Evolutionary conservation across 2,113 vertebrate species (phyloP).

Genomic region (Platysteira castanea): DNA sequence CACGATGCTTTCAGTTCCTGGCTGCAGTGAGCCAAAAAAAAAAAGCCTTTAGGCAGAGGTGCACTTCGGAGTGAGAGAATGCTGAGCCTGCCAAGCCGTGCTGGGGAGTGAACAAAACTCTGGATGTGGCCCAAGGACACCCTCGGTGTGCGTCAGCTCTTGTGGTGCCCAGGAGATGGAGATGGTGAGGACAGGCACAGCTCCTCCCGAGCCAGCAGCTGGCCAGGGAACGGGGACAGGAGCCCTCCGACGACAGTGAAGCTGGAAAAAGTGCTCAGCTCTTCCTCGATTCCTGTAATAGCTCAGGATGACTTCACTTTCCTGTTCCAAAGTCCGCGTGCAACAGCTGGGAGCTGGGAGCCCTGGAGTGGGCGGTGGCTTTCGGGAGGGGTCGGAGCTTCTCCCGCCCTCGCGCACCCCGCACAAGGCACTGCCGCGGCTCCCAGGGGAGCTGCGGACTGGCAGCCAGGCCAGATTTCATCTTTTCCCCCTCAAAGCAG

Average conservation of each 20-base stretch:
- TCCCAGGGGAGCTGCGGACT: conserved; percentile 10
- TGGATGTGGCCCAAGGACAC: not conserved
- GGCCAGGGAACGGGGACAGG: not conserved
- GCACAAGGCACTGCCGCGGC: not conserved
- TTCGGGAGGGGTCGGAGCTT: not conserved
- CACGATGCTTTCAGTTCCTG: rapidly evolving
- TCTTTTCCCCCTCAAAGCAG: conserved; percentile 7
- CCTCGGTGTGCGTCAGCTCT: not conserved
- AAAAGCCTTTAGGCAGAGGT: not conserved
- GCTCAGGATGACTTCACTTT: not conserved
- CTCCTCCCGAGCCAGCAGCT: no score
- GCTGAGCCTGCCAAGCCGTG: not conserved
- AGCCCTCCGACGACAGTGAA: not conserved
- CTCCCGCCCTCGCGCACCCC: not conserved
- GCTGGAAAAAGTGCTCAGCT: not conserved
- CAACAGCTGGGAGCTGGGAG: not conserved
- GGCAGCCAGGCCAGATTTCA: conserved; percentile 42
- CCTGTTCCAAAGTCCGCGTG: not conserved
- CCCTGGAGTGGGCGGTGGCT: not conserved
- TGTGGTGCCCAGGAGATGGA: not conserved
- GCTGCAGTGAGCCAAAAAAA: not conserved
- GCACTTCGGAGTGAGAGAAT: not conserved
- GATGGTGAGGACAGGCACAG: not conserved
- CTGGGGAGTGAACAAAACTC: not conserved
- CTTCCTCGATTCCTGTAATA: not conserved